Evolutionary conservation across 2,888 invertebrate species (phyloP).

Genomic region (Dexiosoma caninum): DNA sequence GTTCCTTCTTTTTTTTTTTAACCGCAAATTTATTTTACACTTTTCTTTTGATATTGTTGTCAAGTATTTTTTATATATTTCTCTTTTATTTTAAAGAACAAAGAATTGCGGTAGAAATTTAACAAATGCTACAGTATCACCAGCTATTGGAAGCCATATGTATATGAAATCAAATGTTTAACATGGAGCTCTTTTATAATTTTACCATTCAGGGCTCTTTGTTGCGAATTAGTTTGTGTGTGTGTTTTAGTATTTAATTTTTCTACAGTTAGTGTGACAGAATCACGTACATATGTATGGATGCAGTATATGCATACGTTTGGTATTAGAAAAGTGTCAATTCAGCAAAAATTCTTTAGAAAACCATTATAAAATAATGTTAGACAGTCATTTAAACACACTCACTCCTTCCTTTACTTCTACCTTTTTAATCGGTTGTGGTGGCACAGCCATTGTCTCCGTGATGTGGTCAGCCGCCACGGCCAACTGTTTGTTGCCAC

Average conservation of each 20-base stretch:
- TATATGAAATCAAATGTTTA: slow-evolving; percentile 29
- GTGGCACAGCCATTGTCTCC: not conserved
- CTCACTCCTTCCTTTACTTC: not conserved
- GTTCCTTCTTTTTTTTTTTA: too few species aligned
- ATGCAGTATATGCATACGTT: too few species aligned
- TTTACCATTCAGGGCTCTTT: not conserved
- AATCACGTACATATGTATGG: slow-evolving; percentile 16
- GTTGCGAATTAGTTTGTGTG: not conserved
- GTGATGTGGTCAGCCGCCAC: slow-evolving; percentile 12
- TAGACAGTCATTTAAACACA: not conserved
- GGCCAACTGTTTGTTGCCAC: slow-evolving; percentile 26
- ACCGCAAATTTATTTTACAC: slow-evolving; percentile 37
- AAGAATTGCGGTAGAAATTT: not conserved
- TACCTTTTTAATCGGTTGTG: slow-evolving; percentile 44
- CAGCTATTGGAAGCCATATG: slow-evolving; percentile 31
- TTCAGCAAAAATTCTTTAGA: slow-evolving; percentile 3
- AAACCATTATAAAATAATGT: not conserved
- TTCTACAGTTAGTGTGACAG: not conserved
- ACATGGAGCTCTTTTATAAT: not conserved
- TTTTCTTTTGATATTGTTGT: not conserved
- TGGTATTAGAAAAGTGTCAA: slow-evolving; percentile 40
- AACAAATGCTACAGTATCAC: not conserved
- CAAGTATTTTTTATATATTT: slow-evolving; percentile 9
- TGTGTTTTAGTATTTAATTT: not conserved
- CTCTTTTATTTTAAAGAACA: not conserved